Conservation (phyloP, 2,888 invertebrate species). For the Hemithea aestivaria region DNA sequence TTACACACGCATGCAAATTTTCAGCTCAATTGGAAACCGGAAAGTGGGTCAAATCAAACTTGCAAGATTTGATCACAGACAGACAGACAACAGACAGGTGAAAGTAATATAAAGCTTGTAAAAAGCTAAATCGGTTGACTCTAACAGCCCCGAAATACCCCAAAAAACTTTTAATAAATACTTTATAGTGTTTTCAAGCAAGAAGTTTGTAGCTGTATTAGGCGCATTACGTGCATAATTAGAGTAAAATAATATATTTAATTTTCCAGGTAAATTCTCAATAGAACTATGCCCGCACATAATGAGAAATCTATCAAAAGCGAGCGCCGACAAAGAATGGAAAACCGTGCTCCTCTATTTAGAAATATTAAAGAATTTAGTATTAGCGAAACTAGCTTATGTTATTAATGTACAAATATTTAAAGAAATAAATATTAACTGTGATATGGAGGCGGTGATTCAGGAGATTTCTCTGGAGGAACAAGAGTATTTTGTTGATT, state of each 20-base stretch:
- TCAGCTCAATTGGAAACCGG: too few relatives aligned
- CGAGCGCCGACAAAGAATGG: slow-evolving; percentile 57
- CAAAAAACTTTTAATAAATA: too few relatives aligned
- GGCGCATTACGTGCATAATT: too few relatives aligned
- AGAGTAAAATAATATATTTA: neutral
- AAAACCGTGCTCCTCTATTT: slow-evolving; percentile 57
- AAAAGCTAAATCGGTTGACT: too few relatives aligned
- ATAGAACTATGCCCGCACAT: slow-evolving; percentile 56
- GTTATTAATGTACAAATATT: slow-evolving; percentile 73
- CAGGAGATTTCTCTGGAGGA: slow-evolving; percentile 61
- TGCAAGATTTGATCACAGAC: too few relatives aligned
- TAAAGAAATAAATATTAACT: slow-evolving; percentile 53
- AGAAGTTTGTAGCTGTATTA: too few relatives aligned
- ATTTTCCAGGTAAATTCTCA: slow-evolving; percentile 64
- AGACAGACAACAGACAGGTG: too few relatives aligned
- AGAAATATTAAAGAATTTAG: slow-evolving; percentile 59
- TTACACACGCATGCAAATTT: too few relatives aligned
- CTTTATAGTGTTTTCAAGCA: too few relatives aligned
- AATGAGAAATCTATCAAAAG: slow-evolving; percentile 56
- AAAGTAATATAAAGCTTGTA: too few relatives aligned
- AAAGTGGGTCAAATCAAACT: too few relatives aligned
- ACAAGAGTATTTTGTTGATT: slow-evolving; percentile 60
- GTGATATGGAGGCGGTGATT: slow-evolving; percentile 62
- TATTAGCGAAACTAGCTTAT: slow-evolving; percentile 59
- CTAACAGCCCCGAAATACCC: too few relatives aligned